Base-by-base conservation (phyloP, 2,797 vertebrate genomes). In the Cichlasoma orientale region DNA sequence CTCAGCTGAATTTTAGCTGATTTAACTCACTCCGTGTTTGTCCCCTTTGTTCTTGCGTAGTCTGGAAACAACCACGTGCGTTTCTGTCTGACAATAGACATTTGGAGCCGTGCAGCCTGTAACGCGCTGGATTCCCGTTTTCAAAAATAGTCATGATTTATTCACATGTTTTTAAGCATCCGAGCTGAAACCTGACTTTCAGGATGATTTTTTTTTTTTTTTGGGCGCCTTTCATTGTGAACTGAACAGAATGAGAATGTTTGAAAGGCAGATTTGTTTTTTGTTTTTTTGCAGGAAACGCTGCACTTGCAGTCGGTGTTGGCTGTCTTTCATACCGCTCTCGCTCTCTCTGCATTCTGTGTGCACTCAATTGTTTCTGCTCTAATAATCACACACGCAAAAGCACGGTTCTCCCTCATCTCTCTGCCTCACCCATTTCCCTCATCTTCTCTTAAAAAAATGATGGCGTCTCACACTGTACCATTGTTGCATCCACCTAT, bases 321-420 rank as follows among this genome's bases (percentile, higher is more conserved):
- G 71, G 55, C 73, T 59, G 75, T 77, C 72, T 84, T 79, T 56
- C 10, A 75, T 85, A 33, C 80, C 25, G 23, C 71, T 57, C 80
- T 41, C 63, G 57, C 82, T 78, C 81, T 54, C 80, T 86, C 79
- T 85, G 82, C 86, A 57, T 82, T 89, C 86, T 89, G 86, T 80
- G 77, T 85, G 90, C 91, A 82, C 83, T 86, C 88, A 4, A 92
- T 92, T 93, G 82, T 86, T 94, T 94, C 92, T 88, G 93, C 93
- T 94, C 93, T 92, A 94, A 94, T 95, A 95, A 93, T 81, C 91
- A 90, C 83, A 90, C 89, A 92, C 57, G 82, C 81, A 59, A 84
- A 75, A 82, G 78, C 79, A 68, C 61, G 47, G 76, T 71, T 66
- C 70, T 69, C 80, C 78, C 57, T 70, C 72, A 5, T 74, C 57